phyloP scores from a whole-genome alignment of 2,888 invertebrate species.

The Pachliopta kotzebuea region DNA sequence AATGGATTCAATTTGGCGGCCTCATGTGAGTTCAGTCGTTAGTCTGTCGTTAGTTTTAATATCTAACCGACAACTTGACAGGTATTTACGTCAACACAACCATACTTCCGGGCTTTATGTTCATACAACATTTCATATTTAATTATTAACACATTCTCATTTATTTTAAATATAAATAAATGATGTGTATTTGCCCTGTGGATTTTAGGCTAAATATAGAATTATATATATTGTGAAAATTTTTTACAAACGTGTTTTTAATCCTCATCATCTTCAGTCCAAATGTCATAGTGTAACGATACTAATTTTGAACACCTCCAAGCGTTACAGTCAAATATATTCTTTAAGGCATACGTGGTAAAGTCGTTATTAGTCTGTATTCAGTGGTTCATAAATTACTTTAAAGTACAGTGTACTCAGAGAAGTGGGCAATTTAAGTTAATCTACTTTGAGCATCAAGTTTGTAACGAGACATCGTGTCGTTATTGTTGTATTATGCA shows the following conservation, averaged over 20 bases:
- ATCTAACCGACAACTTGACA: too few species aligned
- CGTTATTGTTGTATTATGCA: conserved; percentile 50
- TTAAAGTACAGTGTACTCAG: conserved; percentile 30
- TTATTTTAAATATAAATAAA: too few species aligned
- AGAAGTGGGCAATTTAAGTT: conserved; percentile 58
- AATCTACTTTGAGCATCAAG: conserved; percentile 60
- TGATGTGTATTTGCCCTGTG: too few species aligned
- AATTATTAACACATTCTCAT: not conserved
- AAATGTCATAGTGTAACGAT: conserved; percentile 31
- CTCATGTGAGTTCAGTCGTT: conserved; percentile 59
- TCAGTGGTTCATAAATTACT: conserved; percentile 25
- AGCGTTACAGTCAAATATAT: conserved; percentile 4
- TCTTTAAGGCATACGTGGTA: conserved; percentile 7
- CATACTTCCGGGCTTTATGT: too few species aligned
- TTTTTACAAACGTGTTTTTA: conserved; percentile 10
- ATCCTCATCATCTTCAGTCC: conserved; percentile 28
- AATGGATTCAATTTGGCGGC: conserved; percentile 52
- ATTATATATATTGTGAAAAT: too few species aligned
- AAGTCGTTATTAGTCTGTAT: conserved; percentile 28
- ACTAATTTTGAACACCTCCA: conserved; percentile 4
- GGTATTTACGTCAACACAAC: too few species aligned
- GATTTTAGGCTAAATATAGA: too few species aligned
- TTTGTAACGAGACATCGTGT: conserved; percentile 42
- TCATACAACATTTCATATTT: not conserved
- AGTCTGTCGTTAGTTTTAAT: conserved; percentile 27